Conservation (phyloP, 2,888 invertebrate species). For the Cryptocephalus primarius region DNA sequence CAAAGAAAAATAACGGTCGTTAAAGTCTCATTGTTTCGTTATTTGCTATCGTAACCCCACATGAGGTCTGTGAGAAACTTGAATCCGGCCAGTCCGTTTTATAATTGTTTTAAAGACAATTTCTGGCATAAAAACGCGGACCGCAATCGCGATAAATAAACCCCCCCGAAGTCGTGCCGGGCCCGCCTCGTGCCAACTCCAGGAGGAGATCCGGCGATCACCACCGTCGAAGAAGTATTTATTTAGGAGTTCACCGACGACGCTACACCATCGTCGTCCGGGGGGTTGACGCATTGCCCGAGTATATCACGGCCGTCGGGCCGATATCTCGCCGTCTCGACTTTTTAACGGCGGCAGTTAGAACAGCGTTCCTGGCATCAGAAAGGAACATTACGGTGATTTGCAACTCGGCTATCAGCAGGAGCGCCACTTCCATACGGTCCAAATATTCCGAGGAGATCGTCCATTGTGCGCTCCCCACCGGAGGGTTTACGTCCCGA, state of each 20-base stretch:
- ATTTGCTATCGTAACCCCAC: too few species aligned
- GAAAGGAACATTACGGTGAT: conserved; percentile 4
- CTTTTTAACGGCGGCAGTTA: conserved; percentile 5
- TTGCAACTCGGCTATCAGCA: conserved; percentile 1
- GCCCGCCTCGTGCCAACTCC: neutral
- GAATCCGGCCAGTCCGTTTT: too few species aligned
- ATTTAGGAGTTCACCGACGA: too few species aligned
- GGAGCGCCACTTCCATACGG: conserved; percentile 21
- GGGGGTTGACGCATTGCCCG: neutral
- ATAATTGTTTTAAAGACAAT: too few species aligned
- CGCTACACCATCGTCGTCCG: too few species aligned
- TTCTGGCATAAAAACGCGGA: too few species aligned
- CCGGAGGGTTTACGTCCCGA: too few species aligned
- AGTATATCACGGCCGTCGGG: conserved; percentile 4
- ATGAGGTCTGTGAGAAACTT: too few species aligned
- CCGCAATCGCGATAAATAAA: neutral
- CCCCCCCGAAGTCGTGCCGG: neutral
- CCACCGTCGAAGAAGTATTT: too few species aligned
- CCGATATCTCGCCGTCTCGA: conserved; percentile 5
- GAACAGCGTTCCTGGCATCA: conserved; percentile 9
- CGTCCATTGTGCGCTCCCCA: conserved; percentile 34
- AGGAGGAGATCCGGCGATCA: too few species aligned
- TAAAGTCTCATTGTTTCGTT: too few species aligned
- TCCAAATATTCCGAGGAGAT: conserved; percentile 36
- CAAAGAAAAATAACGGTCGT: too few species aligned